Conservation (phyloP, 2,113 vertebrate genomes). For the Smithornis capensis region DNA sequence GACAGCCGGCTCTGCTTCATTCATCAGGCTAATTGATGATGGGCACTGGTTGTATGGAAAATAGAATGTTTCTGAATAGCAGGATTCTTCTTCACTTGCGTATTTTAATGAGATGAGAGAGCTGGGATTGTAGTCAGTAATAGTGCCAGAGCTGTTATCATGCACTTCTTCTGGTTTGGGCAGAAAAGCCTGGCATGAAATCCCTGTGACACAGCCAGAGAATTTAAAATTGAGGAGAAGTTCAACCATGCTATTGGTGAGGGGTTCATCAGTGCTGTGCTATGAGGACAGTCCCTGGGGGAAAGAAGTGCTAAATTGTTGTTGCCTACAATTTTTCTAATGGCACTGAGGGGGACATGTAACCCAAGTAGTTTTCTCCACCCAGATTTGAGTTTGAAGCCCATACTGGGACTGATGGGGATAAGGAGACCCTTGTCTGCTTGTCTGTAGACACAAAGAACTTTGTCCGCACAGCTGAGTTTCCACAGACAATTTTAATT, state of each 20-base stretch:
- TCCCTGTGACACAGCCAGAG: not conserved
- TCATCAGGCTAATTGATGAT: constrained; percentile 36
- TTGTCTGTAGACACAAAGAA: not conserved
- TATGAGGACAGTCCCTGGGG: not conserved
- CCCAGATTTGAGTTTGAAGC: not conserved
- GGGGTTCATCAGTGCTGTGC: not conserved
- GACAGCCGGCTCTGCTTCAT: constrained; percentile 24
- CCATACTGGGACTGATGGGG: not conserved
- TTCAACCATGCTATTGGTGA: not conserved
- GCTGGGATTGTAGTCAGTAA: not conserved
- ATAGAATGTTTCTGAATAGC: constrained; percentile 8
- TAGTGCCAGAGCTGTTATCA: not conserved
- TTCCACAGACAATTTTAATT: not conserved
- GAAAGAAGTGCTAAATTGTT: not conserved
- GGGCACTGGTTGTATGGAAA: not conserved
- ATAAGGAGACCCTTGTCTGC: not conserved
- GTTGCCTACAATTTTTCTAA: not conserved
- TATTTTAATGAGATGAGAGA: constrained; percentile 10
- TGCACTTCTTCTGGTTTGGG: not conserved
- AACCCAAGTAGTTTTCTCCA: not conserved
- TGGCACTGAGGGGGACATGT: not conserved
- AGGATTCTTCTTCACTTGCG: not conserved
- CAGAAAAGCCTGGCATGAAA: not conserved
- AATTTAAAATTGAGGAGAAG: not conserved
- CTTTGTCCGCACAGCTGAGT: not conserved